Percentiles rank a stretch among this genome's conserved stretches.
phyloP scores from a whole-genome alignment of 2,797 vertebrate species.

The Malacoctenus gilli region DNA sequence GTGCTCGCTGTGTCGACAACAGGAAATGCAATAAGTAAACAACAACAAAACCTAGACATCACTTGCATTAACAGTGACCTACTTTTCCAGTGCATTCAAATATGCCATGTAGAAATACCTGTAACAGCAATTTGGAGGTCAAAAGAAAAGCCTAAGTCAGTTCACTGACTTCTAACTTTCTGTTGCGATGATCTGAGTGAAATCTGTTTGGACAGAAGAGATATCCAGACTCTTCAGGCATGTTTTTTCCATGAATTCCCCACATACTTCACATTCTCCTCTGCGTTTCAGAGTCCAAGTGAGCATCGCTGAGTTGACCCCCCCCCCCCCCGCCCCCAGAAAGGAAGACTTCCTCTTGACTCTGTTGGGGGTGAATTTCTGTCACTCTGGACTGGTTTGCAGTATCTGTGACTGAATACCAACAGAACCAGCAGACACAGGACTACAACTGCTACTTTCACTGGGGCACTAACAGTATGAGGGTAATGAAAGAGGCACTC shows the following conservation, averaged over 20 bases:
- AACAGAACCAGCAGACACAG: constrained; percentile 1
- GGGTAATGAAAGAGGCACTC: too few relatives aligned
- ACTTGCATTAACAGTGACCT: not conserved
- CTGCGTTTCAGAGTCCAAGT: constrained; percentile 42
- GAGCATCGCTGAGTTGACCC: constrained; percentile 57
- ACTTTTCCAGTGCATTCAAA: too few relatives aligned
- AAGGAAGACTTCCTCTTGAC: constrained; percentile 25
- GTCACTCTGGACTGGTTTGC: constrained; percentile 26
- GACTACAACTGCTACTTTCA: too few relatives aligned
- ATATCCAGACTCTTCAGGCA: constrained; percentile 45
- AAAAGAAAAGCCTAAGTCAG: not conserved
- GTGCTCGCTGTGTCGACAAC: constrained; percentile 40
- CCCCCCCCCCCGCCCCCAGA: constrained; percentile 11
- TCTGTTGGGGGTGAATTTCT: constrained; percentile 24
- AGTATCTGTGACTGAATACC: constrained; percentile 13
- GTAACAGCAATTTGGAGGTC: not conserved
- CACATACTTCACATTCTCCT: constrained; percentile 68
- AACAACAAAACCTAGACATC: constrained; percentile 8
- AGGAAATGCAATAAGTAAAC: constrained; percentile 23
- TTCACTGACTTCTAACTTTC: not conserved
- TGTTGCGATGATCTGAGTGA: constrained; percentile 5
- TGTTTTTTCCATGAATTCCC: constrained; percentile 63
- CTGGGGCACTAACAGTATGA: too few relatives aligned
- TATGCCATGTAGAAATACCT: not conserved
- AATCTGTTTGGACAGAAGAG: constrained; percentile 33